Evolutionary conservation across 2,888 invertebrate species (phyloP).

Genomic region (Helobdella robusta): DNA sequence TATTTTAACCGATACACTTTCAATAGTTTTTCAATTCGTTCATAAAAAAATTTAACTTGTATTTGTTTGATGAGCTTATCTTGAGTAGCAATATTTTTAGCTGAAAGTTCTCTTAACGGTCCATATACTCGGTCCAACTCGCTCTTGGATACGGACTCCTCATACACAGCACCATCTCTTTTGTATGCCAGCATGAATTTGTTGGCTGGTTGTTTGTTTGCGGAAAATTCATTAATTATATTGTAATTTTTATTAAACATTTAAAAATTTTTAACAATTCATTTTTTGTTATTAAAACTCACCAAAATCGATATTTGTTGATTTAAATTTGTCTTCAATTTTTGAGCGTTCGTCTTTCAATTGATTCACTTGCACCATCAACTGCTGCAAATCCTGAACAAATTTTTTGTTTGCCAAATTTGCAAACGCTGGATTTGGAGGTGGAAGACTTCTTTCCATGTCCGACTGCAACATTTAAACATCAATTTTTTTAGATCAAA

Average conservation of each 20-base stretch:
- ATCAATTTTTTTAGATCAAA: too few relatives aligned
- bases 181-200: conserved; percentile 20
- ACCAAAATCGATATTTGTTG: conserved; percentile 10
- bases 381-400: conserved; percentile 59
- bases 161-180: conserved; percentile 65
- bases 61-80: conserved; percentile 43
- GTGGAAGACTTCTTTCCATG: conserved; percentile 44
- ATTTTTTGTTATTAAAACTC: not conserved
- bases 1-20: too few relatives aligned
- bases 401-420: conserved; percentile 53
- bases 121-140: conserved; percentile 66
- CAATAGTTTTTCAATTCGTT: not conserved
- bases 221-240: too few relatives aligned
- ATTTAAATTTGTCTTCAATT: conserved; percentile 19
- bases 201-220: too few relatives aligned
- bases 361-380: conserved; percentile 76
- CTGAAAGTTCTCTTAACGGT: conserved; percentile 68
- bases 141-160: conserved; percentile 60
- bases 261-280: not conserved
- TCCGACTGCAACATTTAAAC: conserved; percentile 41
- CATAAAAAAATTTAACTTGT: conserved; percentile 37
- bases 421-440: conserved; percentile 51
- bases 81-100: conserved; percentile 58
- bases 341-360: conserved; percentile 60
- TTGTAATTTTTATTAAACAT: not conserved